Conservation (phyloP, 2,113 vertebrate species). For the Fukomys damarensis region DNA sequence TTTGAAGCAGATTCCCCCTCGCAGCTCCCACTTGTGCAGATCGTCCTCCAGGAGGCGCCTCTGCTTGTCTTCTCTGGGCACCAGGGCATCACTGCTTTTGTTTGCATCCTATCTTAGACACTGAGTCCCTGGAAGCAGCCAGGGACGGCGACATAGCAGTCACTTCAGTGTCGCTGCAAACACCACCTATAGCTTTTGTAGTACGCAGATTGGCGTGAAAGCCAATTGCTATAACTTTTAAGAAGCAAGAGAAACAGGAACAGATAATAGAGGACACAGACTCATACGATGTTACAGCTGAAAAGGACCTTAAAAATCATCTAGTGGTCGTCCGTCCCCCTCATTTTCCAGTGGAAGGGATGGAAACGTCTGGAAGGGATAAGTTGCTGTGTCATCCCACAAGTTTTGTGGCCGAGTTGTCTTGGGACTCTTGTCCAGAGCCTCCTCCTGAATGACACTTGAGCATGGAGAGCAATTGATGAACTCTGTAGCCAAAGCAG, state of each 20-base stretch:
- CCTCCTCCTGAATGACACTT: constrained; percentile 32
- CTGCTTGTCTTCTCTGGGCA: not conserved
- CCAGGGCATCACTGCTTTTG: not conserved
- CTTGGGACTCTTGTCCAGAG: constrained; percentile 46
- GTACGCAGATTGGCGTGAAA: not conserved
- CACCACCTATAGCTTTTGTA: not conserved
- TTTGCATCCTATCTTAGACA: not conserved
- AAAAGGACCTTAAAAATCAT: constrained; percentile 38
- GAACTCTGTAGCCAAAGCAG: constrained; percentile 18
- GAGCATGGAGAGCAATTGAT: not conserved
- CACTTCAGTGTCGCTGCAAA: constrained; percentile 36
- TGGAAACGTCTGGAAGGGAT: not conserved
- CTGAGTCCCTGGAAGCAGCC: not conserved
- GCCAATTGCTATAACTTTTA: constrained; percentile 50
- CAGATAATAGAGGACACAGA: constrained; percentile 40
- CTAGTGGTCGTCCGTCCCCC: not conserved
- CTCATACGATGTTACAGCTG: constrained; percentile 8
- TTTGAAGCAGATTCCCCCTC: not conserved
- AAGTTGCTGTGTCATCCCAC: not conserved
- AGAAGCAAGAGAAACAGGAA: constrained; percentile 47
- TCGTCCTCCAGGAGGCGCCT: not conserved
- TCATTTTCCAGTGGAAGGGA: constrained; percentile 47
- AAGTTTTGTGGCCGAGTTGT: not conserved
- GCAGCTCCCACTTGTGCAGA: not conserved
- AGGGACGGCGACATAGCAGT: not conserved